Evolutionary conservation across 1,140 invertebrate species (phyloP), one percentile per base, ranked within the genome.

Genomic region (Halyomorpha halys): DNA sequence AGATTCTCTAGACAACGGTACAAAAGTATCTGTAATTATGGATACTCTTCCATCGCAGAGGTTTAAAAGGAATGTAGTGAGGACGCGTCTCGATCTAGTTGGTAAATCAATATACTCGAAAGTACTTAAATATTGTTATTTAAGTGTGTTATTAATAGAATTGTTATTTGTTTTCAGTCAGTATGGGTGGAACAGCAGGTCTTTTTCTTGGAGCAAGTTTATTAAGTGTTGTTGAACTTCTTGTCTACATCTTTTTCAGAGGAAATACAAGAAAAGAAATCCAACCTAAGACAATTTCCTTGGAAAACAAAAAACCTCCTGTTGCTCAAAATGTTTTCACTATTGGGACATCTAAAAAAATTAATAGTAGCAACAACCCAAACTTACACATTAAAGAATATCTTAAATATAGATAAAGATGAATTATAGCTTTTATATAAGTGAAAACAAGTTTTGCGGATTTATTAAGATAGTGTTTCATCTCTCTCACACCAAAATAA

Each of bases 191-290:
- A n/a, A 81, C 81, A 1, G 78, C 80, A 11, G 81, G 81, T 0
- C 71, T 84, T 0, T 83, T 84, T 68, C 74, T 83, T 11, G 82
- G 82, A 6, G 81, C 80, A 1, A 83, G 82, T 68, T 69, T 84
- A 1, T 72, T 83, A 0, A 83, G 82, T 66, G 80, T 83, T 66
- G 78, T 82, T 14, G 82, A 84, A 69, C 73, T 83, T 2, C 60
- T 83, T 6, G 79, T 80, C 64, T 80, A 65, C 27, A 49, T 44
- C 6, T 65, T 16, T 0, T 44, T 53, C 19, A 30, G 59, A 61
- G 18, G 23, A 8, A 34, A 19, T 18, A 21, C 53, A 30, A 59
- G 15, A n/a, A 34, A 23, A 39, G 49, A 14, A 59, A 18, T 39
- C 11, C 34, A 39, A 39, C 1, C 34, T 39, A 39, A 39, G 11